Conservation (phyloP, 2,113 vertebrate genomes). For the Hydropotes inermis region DNA sequence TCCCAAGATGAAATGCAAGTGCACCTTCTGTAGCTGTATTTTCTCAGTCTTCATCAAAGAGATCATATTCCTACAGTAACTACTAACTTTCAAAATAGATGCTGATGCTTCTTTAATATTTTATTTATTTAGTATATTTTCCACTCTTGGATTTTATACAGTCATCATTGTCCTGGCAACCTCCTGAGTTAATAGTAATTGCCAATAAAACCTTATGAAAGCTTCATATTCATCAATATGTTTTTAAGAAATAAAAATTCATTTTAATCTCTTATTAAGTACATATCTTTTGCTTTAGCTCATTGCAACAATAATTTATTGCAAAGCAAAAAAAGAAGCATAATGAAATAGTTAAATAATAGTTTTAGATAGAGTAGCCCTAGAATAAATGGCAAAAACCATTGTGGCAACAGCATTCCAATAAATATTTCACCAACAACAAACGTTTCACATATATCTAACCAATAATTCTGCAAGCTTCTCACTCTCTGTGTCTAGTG, state of each 20-base stretch:
- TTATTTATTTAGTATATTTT: background rate
- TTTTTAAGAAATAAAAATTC: background rate
- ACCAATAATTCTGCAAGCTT: background rate
- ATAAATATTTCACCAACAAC: background rate
- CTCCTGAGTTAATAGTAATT: background rate
- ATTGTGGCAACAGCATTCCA: background rate
- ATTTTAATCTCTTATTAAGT: background rate
- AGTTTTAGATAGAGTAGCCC: background rate
- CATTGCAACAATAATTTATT: background rate
- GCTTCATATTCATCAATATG: background rate
- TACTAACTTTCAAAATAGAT: background rate
- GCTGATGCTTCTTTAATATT: background rate
- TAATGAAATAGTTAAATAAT: background rate
- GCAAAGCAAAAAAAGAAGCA: background rate
- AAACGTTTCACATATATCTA: background rate
- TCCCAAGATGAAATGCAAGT: background rate
- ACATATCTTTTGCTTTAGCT: background rate
- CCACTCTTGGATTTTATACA: background rate
- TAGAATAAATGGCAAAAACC: background rate
- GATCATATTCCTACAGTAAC: background rate
- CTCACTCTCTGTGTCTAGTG: background rate
- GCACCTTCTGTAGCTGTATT: background rate
- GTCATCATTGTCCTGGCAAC: background rate
- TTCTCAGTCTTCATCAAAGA: background rate
- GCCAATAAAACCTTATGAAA: background rate